These are phyloP conservation scores for Trachymyrmex cornetzi DNA, from an alignment of 1,140 invertebrate genomes.

Conservation along the genomic window DNA sequence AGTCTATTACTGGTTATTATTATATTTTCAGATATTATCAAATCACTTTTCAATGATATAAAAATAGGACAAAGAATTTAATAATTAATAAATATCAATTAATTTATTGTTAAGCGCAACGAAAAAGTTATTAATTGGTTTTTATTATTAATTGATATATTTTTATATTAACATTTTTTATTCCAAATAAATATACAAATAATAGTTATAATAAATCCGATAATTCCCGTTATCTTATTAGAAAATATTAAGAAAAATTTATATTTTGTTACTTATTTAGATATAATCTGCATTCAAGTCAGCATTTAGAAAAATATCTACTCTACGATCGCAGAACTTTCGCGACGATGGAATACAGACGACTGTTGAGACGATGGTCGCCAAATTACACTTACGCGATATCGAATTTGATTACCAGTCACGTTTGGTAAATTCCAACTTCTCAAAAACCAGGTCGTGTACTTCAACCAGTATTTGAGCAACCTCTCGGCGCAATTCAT, in stretches of 20 bases:
- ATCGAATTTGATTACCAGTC: slow-evolving; percentile 50
- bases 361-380: slow-evolving; percentile 1
- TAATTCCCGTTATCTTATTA: not conserved
- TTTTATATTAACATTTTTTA: not conserved
- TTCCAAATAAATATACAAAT: not conserved
- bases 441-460: slow-evolving; percentile 51
- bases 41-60: not conserved
- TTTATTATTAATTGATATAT: not conserved
- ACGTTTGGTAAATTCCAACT: slow-evolving; percentile 50
- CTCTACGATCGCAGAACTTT: slow-evolving; percentile 25
- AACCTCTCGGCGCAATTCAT: slow-evolving; percentile 39
- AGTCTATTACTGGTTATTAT: not conserved
- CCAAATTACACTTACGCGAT: slow-evolving; percentile 27
- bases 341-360: slow-evolving; percentile 19
- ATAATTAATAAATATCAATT: not conserved
- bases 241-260: not conserved
- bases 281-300: not conserved
- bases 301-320: slow-evolving; percentile 19
- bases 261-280: not conserved
- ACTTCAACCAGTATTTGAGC: slow-evolving; percentile 33
- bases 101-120: not conserved
- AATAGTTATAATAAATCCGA: not conserved
- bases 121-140: slow-evolving; percentile 4
- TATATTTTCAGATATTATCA: not conserved
- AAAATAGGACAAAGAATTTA: not conserved